Evolutionary conservation across 2,888 invertebrate species (phyloP), one percentile per base, ranked within the genome.

Genomic region (Stenotaenia linearis): DNA sequence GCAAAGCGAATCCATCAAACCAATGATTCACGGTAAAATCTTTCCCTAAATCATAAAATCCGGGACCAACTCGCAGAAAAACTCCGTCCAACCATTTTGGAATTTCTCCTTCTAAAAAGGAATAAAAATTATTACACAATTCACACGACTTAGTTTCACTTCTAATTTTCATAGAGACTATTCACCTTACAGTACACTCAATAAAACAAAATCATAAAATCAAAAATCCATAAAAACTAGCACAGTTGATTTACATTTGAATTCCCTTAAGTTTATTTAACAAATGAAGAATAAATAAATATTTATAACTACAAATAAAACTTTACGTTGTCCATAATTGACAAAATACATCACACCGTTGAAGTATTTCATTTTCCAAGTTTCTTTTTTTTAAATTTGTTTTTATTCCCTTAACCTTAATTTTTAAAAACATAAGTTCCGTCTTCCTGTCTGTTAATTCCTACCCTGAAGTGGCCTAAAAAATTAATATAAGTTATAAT

Each of bases 41-140:
- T n/a, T 85, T 79, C 9, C 81, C 82, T 3, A 83, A 81, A 75
- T 85, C 83, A 82, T 84, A 87, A 78, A 85, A 84, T 15, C 86
- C 88, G 0, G 87, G 86, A 4, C 88, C 88, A 82, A 85, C 82
- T 76, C 85, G 79, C 3, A 85, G 81, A 78, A 85, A 82, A 12
- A 83, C 83, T 1, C 85, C 85, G 77, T 82, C 83, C 12, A 85
- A 79, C 83, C 84, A 85, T 21, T 81, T 79, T 0, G 85, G 84
- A 18, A 84, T 81, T 21, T 80, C 69, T 9, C 83, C 84, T 32
- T 30, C 32, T 56, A 28, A 25, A 21, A 28, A n/a, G 61, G 10
- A 28, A 21, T n/a, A 61, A 9, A 78, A 50, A 21, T 10, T n/a
- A 25, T 32, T n/a, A 35, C 32, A 75, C 7, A n/a, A 30, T 4